These are phyloP conservation scores for Brachionus rotundiformis DNA, from an alignment of 1,140 invertebrate species.

Conservation along the genomic window DNA sequence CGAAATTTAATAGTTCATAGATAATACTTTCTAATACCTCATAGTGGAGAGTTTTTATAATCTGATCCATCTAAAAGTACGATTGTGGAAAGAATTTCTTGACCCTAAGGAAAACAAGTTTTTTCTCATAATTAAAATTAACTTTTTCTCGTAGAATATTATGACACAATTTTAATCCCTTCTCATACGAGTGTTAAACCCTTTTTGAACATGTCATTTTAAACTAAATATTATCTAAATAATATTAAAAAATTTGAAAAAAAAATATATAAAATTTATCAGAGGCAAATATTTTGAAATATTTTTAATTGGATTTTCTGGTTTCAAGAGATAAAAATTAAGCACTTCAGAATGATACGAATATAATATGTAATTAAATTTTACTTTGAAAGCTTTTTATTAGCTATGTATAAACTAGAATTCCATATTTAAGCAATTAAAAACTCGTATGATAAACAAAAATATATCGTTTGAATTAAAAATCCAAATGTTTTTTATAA, in stretches of 20 bases:
- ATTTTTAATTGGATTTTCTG: background rate
- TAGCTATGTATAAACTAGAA: background rate
- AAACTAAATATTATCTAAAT: background rate
- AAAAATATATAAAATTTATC: too few relatives aligned
- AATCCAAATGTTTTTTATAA: slow-evolving; percentile 34
- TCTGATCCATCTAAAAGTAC: slow-evolving; percentile 1
- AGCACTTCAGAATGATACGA: too few relatives aligned
- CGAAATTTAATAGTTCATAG: background rate
- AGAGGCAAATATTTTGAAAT: too few relatives aligned
- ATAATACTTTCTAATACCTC: background rate
- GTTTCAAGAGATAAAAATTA: background rate
- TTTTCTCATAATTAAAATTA: background rate
- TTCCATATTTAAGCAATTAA: slow-evolving; percentile 29
- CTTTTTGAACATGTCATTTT: background rate
- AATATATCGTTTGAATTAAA: background rate
- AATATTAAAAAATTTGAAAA: background rate
- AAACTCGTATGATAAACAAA: slow-evolving; percentile 6
- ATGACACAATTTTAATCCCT: background rate
- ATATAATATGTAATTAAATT: slow-evolving; percentile 13
- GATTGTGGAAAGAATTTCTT: background rate
- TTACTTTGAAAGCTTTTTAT: background rate
- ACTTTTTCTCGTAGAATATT: background rate
- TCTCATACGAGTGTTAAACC: background rate
- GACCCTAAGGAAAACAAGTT: background rate
- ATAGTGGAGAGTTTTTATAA: background rate